phyloP scores from a whole-genome alignment of 2,797 vertebrate species.

The Melanotaenia pygmaea region DNA sequence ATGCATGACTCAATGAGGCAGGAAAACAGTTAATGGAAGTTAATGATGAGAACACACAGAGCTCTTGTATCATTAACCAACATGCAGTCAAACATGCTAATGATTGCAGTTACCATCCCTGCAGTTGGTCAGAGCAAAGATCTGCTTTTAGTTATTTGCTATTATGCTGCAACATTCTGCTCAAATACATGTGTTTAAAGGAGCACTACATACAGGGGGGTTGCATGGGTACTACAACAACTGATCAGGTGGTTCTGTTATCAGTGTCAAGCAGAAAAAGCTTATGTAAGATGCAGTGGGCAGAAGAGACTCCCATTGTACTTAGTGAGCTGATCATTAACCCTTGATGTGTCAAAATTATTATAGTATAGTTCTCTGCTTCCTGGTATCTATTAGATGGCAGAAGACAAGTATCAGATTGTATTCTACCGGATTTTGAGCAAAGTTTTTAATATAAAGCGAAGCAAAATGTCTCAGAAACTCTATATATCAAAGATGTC shows the following conservation, averaged over 20 bases:
- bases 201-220: background rate
- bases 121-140: slow-evolving; percentile 43
- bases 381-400: too few relatives aligned
- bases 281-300: slow-evolving; percentile 5
- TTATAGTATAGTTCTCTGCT: too few relatives aligned
- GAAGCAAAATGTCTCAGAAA: too few relatives aligned
- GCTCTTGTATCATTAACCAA: slow-evolving; percentile 79
- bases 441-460: too few relatives aligned
- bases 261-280: slow-evolving; percentile 12
- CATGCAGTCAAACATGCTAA: slow-evolving; percentile 75
- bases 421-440: too few relatives aligned
- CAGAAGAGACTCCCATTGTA: slow-evolving; percentile 4
- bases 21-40: slow-evolving; percentile 78
- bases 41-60: slow-evolving; percentile 76
- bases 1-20: slow-evolving; percentile 72
- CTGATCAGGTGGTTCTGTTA: slow-evolving; percentile 8
- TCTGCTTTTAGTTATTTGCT: slow-evolving; percentile 22
- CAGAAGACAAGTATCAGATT: too few relatives aligned
- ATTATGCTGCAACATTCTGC: slow-evolving; percentile 11
- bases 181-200: slow-evolving; percentile 23
- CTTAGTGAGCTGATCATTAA: slow-evolving; percentile 8
- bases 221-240: background rate
- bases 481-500: too few relatives aligned
- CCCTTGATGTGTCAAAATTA: too few relatives aligned
- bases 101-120: slow-evolving; percentile 59